These are phyloP conservation scores for Homalodisca vitripennis DNA, from an alignment of 1,140 invertebrate genomes.

Conservation along the genomic window DNA sequence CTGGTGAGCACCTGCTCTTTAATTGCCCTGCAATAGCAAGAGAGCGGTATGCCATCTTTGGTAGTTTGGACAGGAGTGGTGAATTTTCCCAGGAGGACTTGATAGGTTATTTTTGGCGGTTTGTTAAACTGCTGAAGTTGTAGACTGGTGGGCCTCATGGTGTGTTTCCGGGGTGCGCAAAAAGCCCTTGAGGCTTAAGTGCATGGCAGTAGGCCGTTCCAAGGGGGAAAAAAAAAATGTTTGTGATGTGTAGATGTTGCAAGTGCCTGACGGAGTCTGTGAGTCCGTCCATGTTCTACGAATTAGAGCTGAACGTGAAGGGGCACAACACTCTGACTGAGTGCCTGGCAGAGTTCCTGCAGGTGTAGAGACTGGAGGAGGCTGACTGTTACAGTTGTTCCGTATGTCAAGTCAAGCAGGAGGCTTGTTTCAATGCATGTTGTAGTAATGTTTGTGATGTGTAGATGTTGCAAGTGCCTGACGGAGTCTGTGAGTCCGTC, in stretches of 20 bases:
- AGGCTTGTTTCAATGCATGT: constrained; percentile 53
- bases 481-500: constrained; percentile 58
- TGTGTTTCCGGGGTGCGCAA: too few species aligned
- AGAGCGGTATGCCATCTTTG: too few species aligned
- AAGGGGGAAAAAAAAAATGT: too few species aligned
- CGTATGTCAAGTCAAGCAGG: constrained; percentile 60
- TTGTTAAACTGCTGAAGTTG: too few species aligned
- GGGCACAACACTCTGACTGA: constrained; percentile 57
- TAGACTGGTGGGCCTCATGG: too few species aligned
- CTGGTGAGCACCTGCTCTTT: too few species aligned
- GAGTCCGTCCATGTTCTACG: constrained; percentile 62
- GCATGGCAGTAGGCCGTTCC: too few species aligned
- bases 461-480: constrained; percentile 60
- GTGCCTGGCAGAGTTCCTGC: constrained; percentile 63
- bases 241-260: constrained; percentile 52
- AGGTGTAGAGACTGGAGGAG: constrained; percentile 63
- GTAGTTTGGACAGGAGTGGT: too few species aligned
- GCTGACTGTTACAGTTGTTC: constrained; percentile 65
- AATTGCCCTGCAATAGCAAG: too few species aligned
- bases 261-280: constrained; percentile 60
- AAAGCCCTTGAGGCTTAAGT: too few species aligned
- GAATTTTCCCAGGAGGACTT: too few species aligned
- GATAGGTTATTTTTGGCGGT: too few species aligned
- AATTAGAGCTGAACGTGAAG: constrained; percentile 62
- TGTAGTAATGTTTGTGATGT: neutral